Conservation (phyloP, 2,797 vertebrate species). For the Martes flavigula region DNA sequence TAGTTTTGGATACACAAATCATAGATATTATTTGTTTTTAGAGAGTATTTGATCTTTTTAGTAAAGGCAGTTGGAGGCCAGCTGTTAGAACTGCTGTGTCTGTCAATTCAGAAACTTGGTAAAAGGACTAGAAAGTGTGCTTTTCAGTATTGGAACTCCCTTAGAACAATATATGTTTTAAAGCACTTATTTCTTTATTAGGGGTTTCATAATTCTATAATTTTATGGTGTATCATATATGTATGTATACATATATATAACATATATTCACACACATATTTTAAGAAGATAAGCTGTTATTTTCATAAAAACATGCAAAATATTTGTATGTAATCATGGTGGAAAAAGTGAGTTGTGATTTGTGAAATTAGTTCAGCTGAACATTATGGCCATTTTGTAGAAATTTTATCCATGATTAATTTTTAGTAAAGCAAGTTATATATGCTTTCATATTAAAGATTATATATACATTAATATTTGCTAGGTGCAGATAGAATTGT, state of each 20-base stretch:
- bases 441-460: slow-evolving; percentile 12
- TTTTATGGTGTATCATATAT: neutral
- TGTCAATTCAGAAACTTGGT: neutral
- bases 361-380: slow-evolving; percentile 15
- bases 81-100: neutral
- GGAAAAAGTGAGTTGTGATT: neutral
- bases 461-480: neutral
- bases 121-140: neutral
- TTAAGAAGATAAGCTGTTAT: neutral
- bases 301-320: slow-evolving; percentile 23
- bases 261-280: neutral
- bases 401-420: slow-evolving; percentile 60
- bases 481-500: neutral
- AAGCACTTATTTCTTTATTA: neutral
- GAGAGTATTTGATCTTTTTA: neutral
- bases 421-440: neutral
- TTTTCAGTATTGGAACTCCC: neutral
- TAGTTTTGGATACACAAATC: neutral
- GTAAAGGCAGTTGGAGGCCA: neutral
- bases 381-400: slow-evolving; percentile 25
- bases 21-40: neutral
- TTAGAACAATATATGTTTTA: neutral
- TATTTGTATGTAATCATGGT: neutral
- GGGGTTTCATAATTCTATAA: neutral
- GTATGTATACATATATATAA: rapidly evolving